A percentile compares a stretch with the other conserved stretches of the same genome.
Evolutionary conservation across 2,797 vertebrate genomes (phyloP).

Genomic region (Brachyalestes nurse): DNA sequence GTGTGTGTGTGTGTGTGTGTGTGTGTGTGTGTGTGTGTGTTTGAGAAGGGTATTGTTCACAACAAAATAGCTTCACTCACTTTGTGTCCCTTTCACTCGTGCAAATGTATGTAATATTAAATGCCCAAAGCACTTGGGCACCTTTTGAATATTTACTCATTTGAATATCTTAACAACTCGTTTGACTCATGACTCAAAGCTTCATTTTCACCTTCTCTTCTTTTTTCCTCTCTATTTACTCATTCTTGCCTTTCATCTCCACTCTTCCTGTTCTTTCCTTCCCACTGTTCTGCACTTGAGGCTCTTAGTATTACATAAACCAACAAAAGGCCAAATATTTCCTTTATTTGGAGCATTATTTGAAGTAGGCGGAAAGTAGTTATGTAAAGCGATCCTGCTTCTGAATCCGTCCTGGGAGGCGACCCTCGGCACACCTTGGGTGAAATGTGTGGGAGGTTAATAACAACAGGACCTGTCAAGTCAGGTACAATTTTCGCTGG

Average conservation of each 20-base stretch:
- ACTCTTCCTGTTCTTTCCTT: background rate
- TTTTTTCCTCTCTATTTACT: constrained; percentile 29
- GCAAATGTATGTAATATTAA: background rate
- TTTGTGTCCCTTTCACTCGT: background rate
- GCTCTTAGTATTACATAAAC: background rate
- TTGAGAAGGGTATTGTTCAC: background rate
- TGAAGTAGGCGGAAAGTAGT: background rate
- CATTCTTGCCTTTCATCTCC: constrained; percentile 43
- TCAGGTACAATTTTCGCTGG: background rate
- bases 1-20: too few species aligned
- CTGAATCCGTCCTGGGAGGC: background rate
- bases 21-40: too few species aligned
- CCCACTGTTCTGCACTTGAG: background rate
- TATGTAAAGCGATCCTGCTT: background rate
- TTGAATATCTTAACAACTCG: background rate
- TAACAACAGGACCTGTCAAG: background rate
- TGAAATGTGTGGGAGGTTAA: background rate
- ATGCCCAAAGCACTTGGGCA: background rate
- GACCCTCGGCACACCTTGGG: background rate
- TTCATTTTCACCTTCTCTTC: background rate
- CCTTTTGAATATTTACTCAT: background rate
- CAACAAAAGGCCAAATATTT: background rate
- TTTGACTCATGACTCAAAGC: background rate
- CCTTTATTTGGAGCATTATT: background rate
- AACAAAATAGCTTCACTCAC: background rate